Evolutionary conservation across 1,140 invertebrate genomes (phyloP), one percentile per base, ranked within the genome.

Genomic region (Contarinia nasturtii): DNA sequence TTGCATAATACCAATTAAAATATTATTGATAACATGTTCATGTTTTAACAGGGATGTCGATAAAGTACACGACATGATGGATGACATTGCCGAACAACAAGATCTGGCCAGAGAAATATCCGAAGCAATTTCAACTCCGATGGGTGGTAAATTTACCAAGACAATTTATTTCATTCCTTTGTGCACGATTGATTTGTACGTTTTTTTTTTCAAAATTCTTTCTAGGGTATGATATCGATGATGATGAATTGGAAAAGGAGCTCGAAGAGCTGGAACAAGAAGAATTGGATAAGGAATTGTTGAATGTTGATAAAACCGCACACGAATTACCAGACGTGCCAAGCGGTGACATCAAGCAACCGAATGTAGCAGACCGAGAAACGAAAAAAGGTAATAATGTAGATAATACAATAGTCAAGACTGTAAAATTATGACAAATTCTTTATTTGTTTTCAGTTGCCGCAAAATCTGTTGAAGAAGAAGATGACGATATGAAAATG

Each of bases 21-120:
- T 45, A 49, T 52, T 54, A 44, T 45, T n/a, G n/a, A n/a, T n/a
- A n/a, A n/a, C n/a, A n/a, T n/a, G n/a, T n/a, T n/a, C n/a, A n/a
- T n/a, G 48, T 49, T 52, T 66, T 27, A 66, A 27, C 57, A 93
- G 89, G 76, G 89, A 96, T 72, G 86, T 95, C 43, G 91, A 96
- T 68, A 80, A 97, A 72, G 93, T 98, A 12, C 93, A 98, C 60
- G 90, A 98, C 62, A 86, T 98, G 70, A 98, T 98, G 93, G 95
- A 98, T 63, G 95, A 98, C 59, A 95, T 99, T 57, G 90, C 92
- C 33, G 95, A 99, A 64, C 95, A 98, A 68, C 93, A 98, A 68
- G 95, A 98, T 67, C 83, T 98, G 37, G 92, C 94, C 0, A 84
- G 81, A 56, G 95, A 99, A 79, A 98, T 99, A 57, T 93, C 91